Evolutionary conservation across 2,888 invertebrate species (phyloP), one percentile per base, ranked within the genome.

Genomic region (Catocala nupta): DNA sequence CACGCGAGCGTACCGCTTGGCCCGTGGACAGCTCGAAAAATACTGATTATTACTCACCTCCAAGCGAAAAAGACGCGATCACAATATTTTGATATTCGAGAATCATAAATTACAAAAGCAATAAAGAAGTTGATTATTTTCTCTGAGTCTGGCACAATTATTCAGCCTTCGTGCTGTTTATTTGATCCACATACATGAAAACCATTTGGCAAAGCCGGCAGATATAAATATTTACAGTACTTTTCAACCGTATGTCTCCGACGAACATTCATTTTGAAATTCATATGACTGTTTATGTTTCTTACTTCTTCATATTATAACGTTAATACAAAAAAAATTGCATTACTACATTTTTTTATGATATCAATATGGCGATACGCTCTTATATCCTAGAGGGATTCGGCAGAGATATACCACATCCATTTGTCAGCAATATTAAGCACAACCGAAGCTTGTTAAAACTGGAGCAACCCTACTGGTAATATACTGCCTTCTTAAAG

Each of bases 121-220:
- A 59, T 70, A 65, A 61, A 48, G 39, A 59, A 65, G 61, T 66
- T 55, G 55, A 73, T 76, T 72, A 64, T 78, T 80, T 78, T 78
- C 68, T 73, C 75, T 71, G 70, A 68, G 65, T 71, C 78, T 81
- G 81, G 77, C 79, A 80, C 71, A 72, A 73, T 77, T 79, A 63
- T 65, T 59, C 76, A 81, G 70, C 83, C 82, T 85, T 82, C 80
- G 60, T 57, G 59, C 56, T 60, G 78, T 84, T 81, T 78, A 75
- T 84, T 81, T 81, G 77, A 80, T 80, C 78, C 65, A 74, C 70
- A 81, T 77, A 80, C 77, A 73, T 69, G 72, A 73, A 75, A 80
- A 75, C 77, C 79, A 81, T 84, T 87, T 83, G 81, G 81, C 81
- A 67, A 71, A 75, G 71, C 75, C 71, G 70, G 75, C 65, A 71